Conservation (phyloP, 2,797 vertebrate genomes). For the Eremophila alpestris region DNA sequence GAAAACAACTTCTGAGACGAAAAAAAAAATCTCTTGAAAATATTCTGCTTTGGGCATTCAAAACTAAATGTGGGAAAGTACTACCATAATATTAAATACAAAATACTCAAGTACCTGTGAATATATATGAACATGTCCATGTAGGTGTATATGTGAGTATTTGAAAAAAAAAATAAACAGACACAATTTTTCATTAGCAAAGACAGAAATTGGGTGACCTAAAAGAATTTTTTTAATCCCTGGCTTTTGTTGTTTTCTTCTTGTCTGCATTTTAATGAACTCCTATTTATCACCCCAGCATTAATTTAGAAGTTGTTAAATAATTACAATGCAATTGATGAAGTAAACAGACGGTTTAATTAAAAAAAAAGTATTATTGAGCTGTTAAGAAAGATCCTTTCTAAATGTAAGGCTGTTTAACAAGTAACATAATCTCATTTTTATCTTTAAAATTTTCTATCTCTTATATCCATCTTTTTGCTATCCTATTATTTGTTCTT, state of each 20-base stretch:
- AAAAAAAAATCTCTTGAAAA: neutral
- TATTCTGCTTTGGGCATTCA: neutral
- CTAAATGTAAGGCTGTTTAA: neutral
- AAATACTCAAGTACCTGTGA: neutral
- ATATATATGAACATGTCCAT: neutral
- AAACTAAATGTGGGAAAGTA: neutral
- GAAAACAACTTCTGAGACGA: neutral
- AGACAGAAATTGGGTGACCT: neutral
- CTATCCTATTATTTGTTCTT: neutral
- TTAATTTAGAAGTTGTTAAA: constrained; percentile 8
- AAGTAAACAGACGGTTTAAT: neutral
- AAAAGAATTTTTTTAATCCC: neutral
- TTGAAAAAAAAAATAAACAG: neutral
- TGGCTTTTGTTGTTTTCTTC: neutral
- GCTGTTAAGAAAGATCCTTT: neutral
- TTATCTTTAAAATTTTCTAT: neutral
- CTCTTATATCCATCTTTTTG: neutral
- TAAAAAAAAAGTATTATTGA: neutral
- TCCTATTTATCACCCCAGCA: neutral
- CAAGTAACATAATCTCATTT: neutral
- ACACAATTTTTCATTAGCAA: neutral
- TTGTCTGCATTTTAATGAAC: neutral
- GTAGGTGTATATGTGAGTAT: neutral
- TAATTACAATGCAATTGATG: neutral
- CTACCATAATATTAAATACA: neutral